Evolutionary conservation across 2,888 invertebrate species (phyloP).

Genomic region (Epinotia brunnichana): DNA sequence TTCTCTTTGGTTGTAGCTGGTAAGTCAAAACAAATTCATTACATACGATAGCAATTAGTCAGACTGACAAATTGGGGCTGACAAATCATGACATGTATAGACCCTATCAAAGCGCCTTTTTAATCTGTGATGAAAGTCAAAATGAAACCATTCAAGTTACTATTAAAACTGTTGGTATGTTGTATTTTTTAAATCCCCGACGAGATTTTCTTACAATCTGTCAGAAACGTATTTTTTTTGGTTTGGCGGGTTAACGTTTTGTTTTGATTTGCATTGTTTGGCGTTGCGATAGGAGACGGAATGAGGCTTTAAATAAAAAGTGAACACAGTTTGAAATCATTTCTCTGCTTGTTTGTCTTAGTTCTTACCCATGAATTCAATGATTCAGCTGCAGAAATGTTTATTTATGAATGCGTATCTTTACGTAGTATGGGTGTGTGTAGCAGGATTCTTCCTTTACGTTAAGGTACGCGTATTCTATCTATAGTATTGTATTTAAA

Average conservation of each 20-base stretch:
- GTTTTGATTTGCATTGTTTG: slow-evolving; percentile 25
- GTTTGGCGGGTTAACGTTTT: slow-evolving; percentile 26
- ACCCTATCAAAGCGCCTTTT: too few species aligned
- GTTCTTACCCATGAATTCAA: slow-evolving; percentile 43
- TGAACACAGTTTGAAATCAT: neutral
- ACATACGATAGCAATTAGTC: too few species aligned
- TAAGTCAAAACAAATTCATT: too few species aligned
- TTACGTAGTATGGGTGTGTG: slow-evolving; percentile 88
- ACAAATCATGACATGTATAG: too few species aligned
- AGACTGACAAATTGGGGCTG: too few species aligned
- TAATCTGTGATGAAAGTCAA: too few species aligned
- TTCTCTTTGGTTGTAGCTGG: too few species aligned
- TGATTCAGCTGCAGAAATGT: slow-evolving; percentile 88
- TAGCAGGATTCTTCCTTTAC: slow-evolving; percentile 84
- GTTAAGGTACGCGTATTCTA: slow-evolving; percentile 85
- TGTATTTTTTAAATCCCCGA: neutral
- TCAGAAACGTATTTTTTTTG: neutral
- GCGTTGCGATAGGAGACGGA: slow-evolving; percentile 41
- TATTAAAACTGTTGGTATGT: neutral
- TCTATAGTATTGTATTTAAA: neutral
- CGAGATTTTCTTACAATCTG: neutral
- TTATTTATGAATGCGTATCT: slow-evolving; percentile 92
- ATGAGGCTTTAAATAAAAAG: neutral
- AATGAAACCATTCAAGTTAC: slow-evolving; percentile 1
- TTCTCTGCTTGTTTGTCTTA: neutral